phyloP scores from a whole-genome alignment of 2,113 vertebrate species.

The Vicugna pacos region DNA sequence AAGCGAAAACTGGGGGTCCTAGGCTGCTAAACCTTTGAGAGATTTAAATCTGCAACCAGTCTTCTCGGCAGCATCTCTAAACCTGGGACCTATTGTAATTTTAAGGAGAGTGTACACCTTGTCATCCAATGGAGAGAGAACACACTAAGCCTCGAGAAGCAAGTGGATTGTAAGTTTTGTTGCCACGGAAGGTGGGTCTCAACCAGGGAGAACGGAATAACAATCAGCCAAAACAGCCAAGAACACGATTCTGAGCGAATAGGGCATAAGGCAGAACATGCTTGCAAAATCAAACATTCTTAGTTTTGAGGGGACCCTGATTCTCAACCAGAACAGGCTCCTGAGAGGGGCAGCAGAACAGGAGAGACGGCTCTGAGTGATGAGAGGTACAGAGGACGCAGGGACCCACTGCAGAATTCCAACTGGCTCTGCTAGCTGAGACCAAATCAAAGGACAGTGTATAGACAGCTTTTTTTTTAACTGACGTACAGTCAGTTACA shows the following conservation, averaged over 20 bases:
- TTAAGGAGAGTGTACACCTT: neutral
- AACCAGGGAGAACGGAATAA: neutral
- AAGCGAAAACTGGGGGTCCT: neutral
- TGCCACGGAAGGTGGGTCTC: neutral
- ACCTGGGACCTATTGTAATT: neutral
- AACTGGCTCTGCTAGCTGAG: neutral
- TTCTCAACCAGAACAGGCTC: neutral
- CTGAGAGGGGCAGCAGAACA: neutral
- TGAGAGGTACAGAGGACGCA: neutral
- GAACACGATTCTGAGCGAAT: neutral
- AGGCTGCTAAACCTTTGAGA: neutral
- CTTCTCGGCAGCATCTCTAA: neutral
- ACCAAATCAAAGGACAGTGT: neutral
- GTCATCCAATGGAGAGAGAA: neutral
- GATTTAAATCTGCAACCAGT: neutral
- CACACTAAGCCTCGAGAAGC: neutral
- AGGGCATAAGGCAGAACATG: neutral
- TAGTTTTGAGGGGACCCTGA: neutral
- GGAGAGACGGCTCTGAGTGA: neutral
- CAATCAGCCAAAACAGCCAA: neutral
- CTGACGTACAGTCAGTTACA: too few species aligned
- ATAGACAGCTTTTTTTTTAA: neutral
- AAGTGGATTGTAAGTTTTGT: neutral
- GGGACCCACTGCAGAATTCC: neutral
- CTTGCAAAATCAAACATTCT: neutral